Evolutionary conservation across 2,113 vertebrate species (phyloP).

Genomic region (Haemorhous mexicanus): DNA sequence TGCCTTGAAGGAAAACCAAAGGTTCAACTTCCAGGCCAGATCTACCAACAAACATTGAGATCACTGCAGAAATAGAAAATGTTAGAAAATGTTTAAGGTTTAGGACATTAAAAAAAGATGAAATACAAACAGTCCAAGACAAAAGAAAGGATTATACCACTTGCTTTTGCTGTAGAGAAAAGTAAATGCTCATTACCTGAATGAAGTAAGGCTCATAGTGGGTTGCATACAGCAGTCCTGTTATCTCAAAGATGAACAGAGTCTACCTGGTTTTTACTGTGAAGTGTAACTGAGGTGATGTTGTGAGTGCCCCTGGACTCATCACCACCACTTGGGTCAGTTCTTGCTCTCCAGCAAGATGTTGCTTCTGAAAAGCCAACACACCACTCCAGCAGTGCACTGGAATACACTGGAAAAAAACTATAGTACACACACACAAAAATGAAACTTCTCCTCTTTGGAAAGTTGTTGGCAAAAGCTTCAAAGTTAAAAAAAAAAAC

Average conservation of each 20-base stretch:
- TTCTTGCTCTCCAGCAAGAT: not conserved
- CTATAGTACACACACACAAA: not conserved
- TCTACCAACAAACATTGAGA: not conserved
- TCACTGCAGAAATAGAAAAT: not conserved
- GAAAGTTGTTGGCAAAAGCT: not conserved
- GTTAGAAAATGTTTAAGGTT: not conserved
- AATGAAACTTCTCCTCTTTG: not conserved
- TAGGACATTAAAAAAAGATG: not conserved
- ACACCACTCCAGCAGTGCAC: not conserved
- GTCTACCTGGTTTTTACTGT: not conserved
- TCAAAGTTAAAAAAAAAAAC: not conserved
- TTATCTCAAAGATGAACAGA: not conserved
- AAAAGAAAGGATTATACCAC: not conserved
- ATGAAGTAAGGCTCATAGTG: not conserved
- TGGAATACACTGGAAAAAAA: not conserved
- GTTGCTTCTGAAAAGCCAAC: not conserved
- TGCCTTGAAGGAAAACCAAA: not conserved
- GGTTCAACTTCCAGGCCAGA: not conserved
- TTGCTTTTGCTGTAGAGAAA: not conserved
- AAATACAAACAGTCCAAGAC: not conserved
- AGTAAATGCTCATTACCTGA: not conserved
- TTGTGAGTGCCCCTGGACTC: not conserved
- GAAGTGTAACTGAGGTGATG: not conserved
- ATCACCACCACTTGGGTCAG: not conserved
- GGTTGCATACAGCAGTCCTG: not conserved